Evolutionary conservation across 2,888 invertebrate species (phyloP).

Genomic region (Anaspis maculata): DNA sequence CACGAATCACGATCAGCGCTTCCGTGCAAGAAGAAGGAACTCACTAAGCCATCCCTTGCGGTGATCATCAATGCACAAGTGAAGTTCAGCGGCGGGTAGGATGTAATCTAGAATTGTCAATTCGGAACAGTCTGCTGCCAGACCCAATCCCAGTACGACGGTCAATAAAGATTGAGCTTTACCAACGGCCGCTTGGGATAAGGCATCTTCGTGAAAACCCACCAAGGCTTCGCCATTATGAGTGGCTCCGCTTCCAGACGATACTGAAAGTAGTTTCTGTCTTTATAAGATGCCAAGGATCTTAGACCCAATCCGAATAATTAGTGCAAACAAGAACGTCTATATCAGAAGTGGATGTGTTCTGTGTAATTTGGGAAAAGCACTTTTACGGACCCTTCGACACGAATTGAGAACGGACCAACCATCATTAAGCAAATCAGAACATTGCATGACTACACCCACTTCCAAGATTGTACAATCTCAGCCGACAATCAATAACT

Average conservation of each 20-base stretch:
- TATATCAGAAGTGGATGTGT: too few species aligned
- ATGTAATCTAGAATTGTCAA: conserved; percentile 63
- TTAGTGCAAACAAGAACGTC: too few species aligned
- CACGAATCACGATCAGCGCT: too few species aligned
- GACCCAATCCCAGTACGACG: conserved; percentile 56
- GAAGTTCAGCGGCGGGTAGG: conserved; percentile 66
- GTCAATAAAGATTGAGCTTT: conserved; percentile 57
- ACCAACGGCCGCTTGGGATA: conserved; percentile 68
- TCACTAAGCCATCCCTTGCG: conserved; percentile 67
- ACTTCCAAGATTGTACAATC: too few species aligned
- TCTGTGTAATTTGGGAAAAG: too few species aligned
- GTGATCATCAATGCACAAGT: conserved; percentile 63
- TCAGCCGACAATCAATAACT: too few species aligned
- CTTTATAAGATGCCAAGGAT: neutral
- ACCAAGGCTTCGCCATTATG: conserved; percentile 46
- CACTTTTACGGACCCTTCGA: too few species aligned
- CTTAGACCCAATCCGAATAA: too few species aligned
- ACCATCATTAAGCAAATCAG: too few species aligned
- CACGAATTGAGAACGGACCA: too few species aligned
- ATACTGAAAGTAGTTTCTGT: conserved; percentile 11
- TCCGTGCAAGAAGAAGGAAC: too few species aligned
- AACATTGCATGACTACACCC: too few species aligned
- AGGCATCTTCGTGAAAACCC: conserved; percentile 70
- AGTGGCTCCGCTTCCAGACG: conserved; percentile 20
- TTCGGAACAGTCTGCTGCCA: conserved; percentile 62